Evolutionary conservation across 2,113 vertebrate species (phyloP), one percentile per base, ranked within the genome.

Genomic region (Takifugu flavidus): DNA sequence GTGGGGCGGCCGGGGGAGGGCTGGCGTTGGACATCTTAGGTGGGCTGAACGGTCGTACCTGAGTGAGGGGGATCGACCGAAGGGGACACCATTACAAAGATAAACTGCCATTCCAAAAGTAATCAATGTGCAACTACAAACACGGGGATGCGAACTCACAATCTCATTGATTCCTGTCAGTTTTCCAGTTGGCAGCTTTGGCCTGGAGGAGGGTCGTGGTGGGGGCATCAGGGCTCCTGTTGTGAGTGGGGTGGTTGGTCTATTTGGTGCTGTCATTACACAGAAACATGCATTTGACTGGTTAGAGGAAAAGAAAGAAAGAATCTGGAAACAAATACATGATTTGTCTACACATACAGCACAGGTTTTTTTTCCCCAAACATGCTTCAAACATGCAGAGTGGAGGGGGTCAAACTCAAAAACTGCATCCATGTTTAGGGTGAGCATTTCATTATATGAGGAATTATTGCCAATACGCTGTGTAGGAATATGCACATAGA

Each of bases 121-220:
- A 31, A n/a, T 53, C 20, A n/a, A 13, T 47, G 5, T 27, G 3
- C 15, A 8, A 25, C 1, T 14, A 29, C 11, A 5, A 8, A 31
- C 3, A 5, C 4, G 0, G 6, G 13, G n/a, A 6, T 29, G 10
- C 26, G 13, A 25, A 93, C 96, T 75, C 90, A 99, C 96, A 86
- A 97, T 93, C 91, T 99, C 97, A 80, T 93, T 96, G 86, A 99
- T 98, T 49, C 96, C 97, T 67, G 91, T 92, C 57, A 98, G 94
- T 88, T 98, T 99, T 53, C 88, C 92, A 0, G 92, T 62, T 51
- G 95, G 75, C 67, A 98, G 86, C 86, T 98, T 99, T 88, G 96
- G 95, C 88, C 95, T 93, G 70, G 97, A 98, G 74, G 94, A 91
- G 68, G 96, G 97, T 47, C 97, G 91, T 55, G 95, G 96, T 10